These are phyloP conservation scores for Willowsia nigromaculata DNA, from an alignment of 2,888 invertebrate species.

Conservation along the genomic window DNA sequence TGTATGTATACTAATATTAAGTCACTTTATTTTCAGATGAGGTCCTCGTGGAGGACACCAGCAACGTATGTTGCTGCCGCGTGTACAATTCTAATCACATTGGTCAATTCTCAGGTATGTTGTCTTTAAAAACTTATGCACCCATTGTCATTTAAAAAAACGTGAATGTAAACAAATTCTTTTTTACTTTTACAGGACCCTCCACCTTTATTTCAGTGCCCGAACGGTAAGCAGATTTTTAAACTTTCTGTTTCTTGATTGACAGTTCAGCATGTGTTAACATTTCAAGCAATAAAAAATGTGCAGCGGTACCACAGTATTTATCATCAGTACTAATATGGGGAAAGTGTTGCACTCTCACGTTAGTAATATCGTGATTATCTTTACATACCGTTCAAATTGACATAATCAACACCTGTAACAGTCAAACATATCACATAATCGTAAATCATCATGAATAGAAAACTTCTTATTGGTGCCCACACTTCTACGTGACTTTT, in stretches of 20 bases:
- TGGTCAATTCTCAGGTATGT: slow-evolving; percentile 75
- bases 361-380: background rate
- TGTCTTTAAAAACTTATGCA: no score
- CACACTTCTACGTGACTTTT: slow-evolving; percentile 17
- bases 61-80: slow-evolving; percentile 73
- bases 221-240: slow-evolving; percentile 78
- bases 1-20: background rate
- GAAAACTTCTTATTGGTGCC: background rate
- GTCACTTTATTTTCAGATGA: slow-evolving; percentile 71
- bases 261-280: no score
- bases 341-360: no score
- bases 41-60: slow-evolving; percentile 77
- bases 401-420: slow-evolving; percentile 12
- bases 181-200: slow-evolving; percentile 74
- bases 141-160: no score
- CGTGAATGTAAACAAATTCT: background rate
- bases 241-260: background rate
- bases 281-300: no score
- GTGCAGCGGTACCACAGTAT: no score
- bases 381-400: no score
- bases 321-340: no score
- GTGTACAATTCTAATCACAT: slow-evolving; percentile 72
- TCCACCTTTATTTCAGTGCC: slow-evolving; percentile 78
- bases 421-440: background rate
- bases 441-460: background rate